Base-by-base conservation (phyloP, 2,888 invertebrate genomes). In the Metellina segmentata region DNA sequence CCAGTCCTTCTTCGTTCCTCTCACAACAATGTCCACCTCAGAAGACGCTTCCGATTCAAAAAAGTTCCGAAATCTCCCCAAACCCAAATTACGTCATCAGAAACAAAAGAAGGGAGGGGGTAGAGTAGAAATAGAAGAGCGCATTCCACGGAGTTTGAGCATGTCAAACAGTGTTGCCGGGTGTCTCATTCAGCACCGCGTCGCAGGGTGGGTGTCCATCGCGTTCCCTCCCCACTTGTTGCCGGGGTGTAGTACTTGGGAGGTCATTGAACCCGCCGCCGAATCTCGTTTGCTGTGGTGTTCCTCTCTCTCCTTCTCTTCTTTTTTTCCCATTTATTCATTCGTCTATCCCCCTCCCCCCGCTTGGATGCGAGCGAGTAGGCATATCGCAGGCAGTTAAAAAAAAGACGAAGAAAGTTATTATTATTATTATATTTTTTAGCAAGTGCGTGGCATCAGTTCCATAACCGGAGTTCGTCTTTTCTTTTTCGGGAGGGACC, bases 141-240 rank as follows among this genome's bases (percentile, higher is more conserved):
- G 70, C 85, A 86, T 86, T 86, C 85, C 85, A 78, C 69, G 19
- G 20, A 51, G 51, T 70, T 77, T 53, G 77, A 77, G 77, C 77
- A 78, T 72, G 79, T 87, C 87, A 72, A 79, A 79, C 77, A 72
- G 79, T 53, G 51, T 74, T 71, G 34, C 83, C 34, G 34, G 20
- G 77, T 78, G 71, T 89, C 89, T 83, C 83, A 77, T 83, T 77
- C 71, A 16, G 61, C 70, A 34, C 48, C 19, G 34, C 16, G 19
- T 51, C 49, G 49, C n/a, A 61, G 78, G 87, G 91, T 87, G 87
- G 87, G 87, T 83, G 91, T 91, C 74, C 72, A 19, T 52, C 11
- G n/a, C n/a, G 52, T 16, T 61, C 16, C 81, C 85, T 81, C 90
- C 70, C 78, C 78, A 87, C 91, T 91, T 87, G 91, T 87, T 91